Base-by-base conservation (phyloP, 2,113 vertebrate species). In the Arenaria interpres region DNA sequence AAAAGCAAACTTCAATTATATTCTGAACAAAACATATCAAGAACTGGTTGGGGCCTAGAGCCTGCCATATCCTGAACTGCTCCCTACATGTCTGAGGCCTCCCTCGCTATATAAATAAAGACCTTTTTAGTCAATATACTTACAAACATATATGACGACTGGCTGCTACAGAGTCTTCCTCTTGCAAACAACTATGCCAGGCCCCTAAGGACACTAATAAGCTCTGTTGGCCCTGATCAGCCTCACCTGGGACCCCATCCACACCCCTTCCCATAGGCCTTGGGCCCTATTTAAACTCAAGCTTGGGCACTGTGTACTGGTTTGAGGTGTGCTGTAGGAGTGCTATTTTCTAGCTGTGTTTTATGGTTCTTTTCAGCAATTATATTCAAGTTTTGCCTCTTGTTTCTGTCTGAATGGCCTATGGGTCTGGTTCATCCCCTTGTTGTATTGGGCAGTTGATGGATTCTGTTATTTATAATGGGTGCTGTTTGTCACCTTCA, bases 291-390 rank as follows among this genome's bases (percentile, higher is more conserved):
- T 88, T 82, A 75, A 88, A 7, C 37, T 56, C 62, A 32, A 1
- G 8, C 3, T 5, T 37, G 19, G 27, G 19, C 0, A 0, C 0
- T 3, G 0, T 0, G 0, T 2, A 0, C 1, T 76, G 2, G 0
- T 20, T 54, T 19, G 5, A 12, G 3, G 0, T 59, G 10, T 25
- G 15, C 0, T 73, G 6, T 14, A 3, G 8, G 1, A 1, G 0
- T 10, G 2, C 0, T 39, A 2, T 5, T 6, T 0, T 77, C 0
- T 27, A 0, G 9, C 0, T 48, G 8, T 63, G 6, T 2, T 0
- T 56, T 23, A 0, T 8, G 8, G 1, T 0, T 35, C 0, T 4
- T 0, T 7, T 56, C 0, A 1, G 10, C 37, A 3, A 0, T 25
- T 23, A 0, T 1, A 0, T 3, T 54, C 3, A 0, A 4, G 0